Evolutionary conservation across 2,797 vertebrate genomes (phyloP), one percentile per base, ranked within the genome.

Genomic region (Ctenopoma multispine): DNA sequence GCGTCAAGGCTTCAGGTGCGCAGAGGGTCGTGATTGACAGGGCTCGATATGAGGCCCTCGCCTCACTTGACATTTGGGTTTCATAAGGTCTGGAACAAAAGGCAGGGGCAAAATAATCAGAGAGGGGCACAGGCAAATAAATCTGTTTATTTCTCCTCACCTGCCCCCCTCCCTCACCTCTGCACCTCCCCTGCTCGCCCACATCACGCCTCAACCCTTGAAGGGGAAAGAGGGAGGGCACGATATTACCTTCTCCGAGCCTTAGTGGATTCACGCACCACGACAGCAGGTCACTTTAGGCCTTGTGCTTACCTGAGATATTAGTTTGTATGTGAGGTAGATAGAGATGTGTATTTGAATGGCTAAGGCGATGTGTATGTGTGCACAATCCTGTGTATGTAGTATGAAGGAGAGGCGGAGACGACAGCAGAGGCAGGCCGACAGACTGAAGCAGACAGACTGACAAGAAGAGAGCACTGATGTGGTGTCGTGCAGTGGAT

Each of bases 31-130:
- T 97, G 97, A 97, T 96, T 97, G 96, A 97, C 96, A 96, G 96
- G 94, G 92, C 93, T 94, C 83, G 94, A 97, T 96, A 96, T 96
- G 95, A 97, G 94, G 94, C 95, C 95, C 94, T 91, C 86, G 94
- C 93, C 95, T 96, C 95, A 96, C 95, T 96, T 97, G 96, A 97
- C 96, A 97, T 97, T 97, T 97, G 93, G 93, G 95, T 95, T 96
- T 97, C 94, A 96, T 97, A 96, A 96, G 94, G 93, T 93, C 95
- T 93, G 90, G 92, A 94, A 95, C 92, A 95, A 94, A 93, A 92
- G 93, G 92, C 87, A 87, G 80, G 87, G 91, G 90, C 88, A 92
- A 93, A 92, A 92, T 90, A 94, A 96, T 94, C 92, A 93, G 92
- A 95, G 93, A 94, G 93, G 82, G 88, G 90, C 87, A 87, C 90